Conservation (phyloP, 2,888 invertebrate genomes). For the Choreutis nemorana region DNA sequence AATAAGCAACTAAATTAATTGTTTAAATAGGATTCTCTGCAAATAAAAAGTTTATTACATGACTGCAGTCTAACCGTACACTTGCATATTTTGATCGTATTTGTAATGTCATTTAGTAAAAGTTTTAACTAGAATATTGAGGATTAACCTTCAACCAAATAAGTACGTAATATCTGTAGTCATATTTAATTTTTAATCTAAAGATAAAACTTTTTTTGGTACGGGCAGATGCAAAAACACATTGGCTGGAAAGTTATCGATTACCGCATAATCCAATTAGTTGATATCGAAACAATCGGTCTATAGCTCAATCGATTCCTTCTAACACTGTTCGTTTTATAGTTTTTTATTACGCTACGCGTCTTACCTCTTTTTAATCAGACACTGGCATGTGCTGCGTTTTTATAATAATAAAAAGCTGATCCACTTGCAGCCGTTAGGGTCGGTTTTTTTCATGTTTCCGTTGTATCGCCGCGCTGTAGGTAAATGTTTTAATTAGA, state of each 20-base stretch:
- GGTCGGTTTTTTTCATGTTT: conserved; percentile 47
- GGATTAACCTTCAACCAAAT: too few relatives aligned
- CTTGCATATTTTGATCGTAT: too few relatives aligned
- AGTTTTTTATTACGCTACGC: conserved; percentile 42
- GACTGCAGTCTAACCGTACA: too few relatives aligned
- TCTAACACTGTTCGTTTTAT: too few relatives aligned
- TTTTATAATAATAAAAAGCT: conserved; percentile 50
- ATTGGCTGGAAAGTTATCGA: conserved; percentile 55
- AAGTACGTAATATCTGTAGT: too few relatives aligned
- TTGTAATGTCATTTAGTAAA: too few relatives aligned
- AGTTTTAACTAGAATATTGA: too few relatives aligned
- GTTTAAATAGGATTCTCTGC: too few relatives aligned
- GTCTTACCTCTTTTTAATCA: conserved; percentile 63
- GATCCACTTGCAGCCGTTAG: conserved; percentile 55
- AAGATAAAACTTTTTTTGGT: too few relatives aligned
- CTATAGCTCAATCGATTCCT: conserved; percentile 62
- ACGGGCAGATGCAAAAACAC: conserved; percentile 52
- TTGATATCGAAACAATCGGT: conserved; percentile 58
- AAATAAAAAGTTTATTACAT: too few relatives aligned
- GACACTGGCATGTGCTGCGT: conserved; percentile 49
- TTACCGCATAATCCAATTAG: conserved; percentile 64
- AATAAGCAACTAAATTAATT: too few relatives aligned
- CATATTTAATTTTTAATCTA: too few relatives aligned
- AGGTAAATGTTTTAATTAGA: conserved; percentile 61
- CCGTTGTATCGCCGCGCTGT: conserved; percentile 40